phyloP scores from a whole-genome alignment of 92 coral and sea anemone genomes.

The Heliopora coerulea region DNA sequence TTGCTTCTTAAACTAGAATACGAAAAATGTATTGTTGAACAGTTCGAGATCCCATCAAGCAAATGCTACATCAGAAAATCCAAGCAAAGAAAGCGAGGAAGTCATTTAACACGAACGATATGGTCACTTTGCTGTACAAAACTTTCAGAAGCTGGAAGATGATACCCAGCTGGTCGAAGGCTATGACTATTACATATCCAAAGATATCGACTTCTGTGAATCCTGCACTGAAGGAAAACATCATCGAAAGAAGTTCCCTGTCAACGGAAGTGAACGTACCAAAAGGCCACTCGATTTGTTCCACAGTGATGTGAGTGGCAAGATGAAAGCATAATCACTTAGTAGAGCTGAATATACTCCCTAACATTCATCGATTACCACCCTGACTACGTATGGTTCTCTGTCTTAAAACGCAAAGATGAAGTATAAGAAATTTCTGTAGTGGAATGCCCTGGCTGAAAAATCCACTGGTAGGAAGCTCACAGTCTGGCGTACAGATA shows the following conservation, averaged over 20 bases:
- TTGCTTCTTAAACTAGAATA: too few species aligned
- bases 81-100: slow-evolving; percentile 30
- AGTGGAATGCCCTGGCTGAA: slow-evolving; percentile 60
- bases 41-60: slow-evolving; percentile 9
- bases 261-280: slow-evolving; percentile 39
- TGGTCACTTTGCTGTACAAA: slow-evolving; percentile 62
- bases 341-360: slow-evolving; percentile 53
- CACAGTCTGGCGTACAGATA: slow-evolving; percentile 47
- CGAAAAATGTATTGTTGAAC: slow-evolving; percentile 55
- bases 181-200: slow-evolving; percentile 35
- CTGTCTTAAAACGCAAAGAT: slow-evolving; percentile 50
- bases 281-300: slow-evolving; percentile 46
- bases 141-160: slow-evolving; percentile 53
- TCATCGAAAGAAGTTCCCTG: slow-evolving; percentile 50
- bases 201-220: slow-evolving; percentile 46
- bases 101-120: slow-evolving; percentile 54
- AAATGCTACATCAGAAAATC: slow-evolving; percentile 25
- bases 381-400: slow-evolving; percentile 49
- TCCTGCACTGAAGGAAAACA: slow-evolving; percentile 53
- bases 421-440: slow-evolving; percentile 45
- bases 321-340: slow-evolving; percentile 53
- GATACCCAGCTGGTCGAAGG: slow-evolving; percentile 54
- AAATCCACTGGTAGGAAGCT: slow-evolving; percentile 45
- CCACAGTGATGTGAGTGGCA: slow-evolving; percentile 57
- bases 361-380: too few species aligned